phyloP scores from a whole-genome alignment of 2,797 vertebrate species.

The Ciconia nigra region DNA sequence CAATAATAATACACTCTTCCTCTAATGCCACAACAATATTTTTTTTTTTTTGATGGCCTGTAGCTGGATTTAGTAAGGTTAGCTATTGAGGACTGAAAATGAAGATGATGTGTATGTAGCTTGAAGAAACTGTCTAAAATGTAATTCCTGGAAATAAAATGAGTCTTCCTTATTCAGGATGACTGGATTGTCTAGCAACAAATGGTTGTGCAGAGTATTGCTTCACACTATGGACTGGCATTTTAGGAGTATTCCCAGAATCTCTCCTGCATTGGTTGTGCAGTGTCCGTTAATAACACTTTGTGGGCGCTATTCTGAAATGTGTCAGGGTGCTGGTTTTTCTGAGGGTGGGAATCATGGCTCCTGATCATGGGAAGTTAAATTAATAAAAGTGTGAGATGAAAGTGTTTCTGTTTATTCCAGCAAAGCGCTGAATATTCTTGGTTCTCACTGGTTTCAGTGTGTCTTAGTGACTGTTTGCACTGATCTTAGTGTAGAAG shows the following conservation, averaged over 20 bases:
- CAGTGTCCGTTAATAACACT: fast-evolving
- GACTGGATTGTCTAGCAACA: not conserved
- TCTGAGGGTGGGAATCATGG: not conserved
- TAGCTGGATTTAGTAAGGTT: not conserved
- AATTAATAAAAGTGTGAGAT: not conserved
- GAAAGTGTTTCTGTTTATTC: not conserved
- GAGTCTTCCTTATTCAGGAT: not conserved
- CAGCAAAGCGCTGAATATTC: not conserved
- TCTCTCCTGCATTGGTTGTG: not conserved
- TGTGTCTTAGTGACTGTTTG: not conserved
- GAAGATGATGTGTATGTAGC: not conserved
- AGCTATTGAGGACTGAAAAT: not conserved
- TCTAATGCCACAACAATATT: not conserved
- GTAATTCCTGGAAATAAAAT: not conserved
- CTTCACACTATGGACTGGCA: not conserved
- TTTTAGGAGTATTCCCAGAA: not conserved
- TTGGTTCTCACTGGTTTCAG: not conserved
- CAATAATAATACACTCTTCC: not conserved
- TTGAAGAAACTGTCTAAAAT: not conserved
- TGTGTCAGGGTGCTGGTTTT: not conserved
- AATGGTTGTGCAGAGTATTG: not conserved
- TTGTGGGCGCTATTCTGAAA: not conserved
- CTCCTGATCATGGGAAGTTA: not conserved
- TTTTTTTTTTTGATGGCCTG: not conserved
- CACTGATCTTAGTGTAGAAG: not conserved